A percentile compares a stretch with the other conserved stretches of the same genome.
phyloP scores from a whole-genome alignment of 2,797 vertebrate species.

The Peromyscus melanophrys region DNA sequence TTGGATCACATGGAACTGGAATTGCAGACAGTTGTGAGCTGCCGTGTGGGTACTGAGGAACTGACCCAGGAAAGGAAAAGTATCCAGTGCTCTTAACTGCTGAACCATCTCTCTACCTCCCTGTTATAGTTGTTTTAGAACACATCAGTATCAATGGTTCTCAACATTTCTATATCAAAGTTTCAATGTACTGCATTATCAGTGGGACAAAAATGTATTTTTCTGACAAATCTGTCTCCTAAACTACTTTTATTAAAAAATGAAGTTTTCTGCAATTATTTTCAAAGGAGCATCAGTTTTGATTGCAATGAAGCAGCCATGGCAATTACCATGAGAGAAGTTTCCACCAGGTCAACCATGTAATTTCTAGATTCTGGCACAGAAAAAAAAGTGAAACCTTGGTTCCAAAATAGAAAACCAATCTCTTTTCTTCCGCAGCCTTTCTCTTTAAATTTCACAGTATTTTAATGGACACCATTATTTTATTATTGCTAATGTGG shows the following conservation, averaged over 20 bases:
- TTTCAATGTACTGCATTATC: background rate
- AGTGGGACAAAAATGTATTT: background rate
- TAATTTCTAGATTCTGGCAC: background rate
- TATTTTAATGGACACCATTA: background rate
- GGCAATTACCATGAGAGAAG: background rate
- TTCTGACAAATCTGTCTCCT: background rate
- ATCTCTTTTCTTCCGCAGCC: background rate
- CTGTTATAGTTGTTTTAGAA: background rate
- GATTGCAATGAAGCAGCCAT: background rate
- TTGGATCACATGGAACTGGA: background rate
- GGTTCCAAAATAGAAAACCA: background rate
- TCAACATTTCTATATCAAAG: constrained; percentile 2
- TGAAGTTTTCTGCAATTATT: background rate
- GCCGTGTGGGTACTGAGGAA: background rate
- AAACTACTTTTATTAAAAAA: background rate
- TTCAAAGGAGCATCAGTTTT: background rate
- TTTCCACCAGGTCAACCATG: background rate
- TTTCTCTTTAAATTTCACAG: background rate
- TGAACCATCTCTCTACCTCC: background rate
- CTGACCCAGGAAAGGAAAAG: background rate
- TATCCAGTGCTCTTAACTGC: background rate
- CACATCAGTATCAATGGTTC: background rate
- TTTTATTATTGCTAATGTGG: background rate
- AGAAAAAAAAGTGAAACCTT: background rate
- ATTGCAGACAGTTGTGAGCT: background rate